phyloP scores from a whole-genome alignment of 2,113 vertebrate species.

The Proterorhinus semilunaris region DNA sequence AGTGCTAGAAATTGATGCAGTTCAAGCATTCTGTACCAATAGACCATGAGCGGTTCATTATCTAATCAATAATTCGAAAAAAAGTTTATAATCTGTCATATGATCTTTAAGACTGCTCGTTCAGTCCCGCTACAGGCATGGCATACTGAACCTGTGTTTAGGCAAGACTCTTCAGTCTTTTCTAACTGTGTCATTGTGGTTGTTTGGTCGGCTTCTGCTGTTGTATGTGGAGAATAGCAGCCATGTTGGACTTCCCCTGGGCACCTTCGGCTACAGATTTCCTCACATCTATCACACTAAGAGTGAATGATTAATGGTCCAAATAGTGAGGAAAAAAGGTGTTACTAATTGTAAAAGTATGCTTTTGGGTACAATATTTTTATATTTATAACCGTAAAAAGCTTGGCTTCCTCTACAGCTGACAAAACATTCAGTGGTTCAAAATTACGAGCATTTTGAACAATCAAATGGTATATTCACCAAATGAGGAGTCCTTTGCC shows the following conservation, averaged over 20 bases:
- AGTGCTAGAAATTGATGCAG: no score
- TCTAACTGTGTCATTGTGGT: no score
- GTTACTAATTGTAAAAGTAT: no score
- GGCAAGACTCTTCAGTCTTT: no score
- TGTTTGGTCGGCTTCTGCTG: background rate
- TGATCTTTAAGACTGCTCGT: no score
- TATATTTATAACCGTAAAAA: background rate
- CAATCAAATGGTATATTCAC: conserved; percentile 17
- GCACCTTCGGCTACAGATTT: background rate
- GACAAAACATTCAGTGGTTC: background rate
- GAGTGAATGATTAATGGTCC: background rate
- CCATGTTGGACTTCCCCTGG: background rate
- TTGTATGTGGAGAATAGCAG: background rate
- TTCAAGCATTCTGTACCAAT: no score
- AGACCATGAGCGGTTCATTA: no score
- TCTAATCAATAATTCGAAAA: no score
- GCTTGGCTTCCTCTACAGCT: conserved; percentile 6
- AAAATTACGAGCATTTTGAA: conserved; percentile 36
- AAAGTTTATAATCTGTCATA: no score
- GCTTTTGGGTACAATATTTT: no score
- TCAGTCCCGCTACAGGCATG: no score
- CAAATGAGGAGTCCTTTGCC: conserved; percentile 16
- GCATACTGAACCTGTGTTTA: no score
- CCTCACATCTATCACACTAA: conserved; percentile 7
- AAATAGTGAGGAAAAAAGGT: background rate